phyloP scores from a whole-genome alignment of 2,888 invertebrate species.

The Epinotia brunnichana region DNA sequence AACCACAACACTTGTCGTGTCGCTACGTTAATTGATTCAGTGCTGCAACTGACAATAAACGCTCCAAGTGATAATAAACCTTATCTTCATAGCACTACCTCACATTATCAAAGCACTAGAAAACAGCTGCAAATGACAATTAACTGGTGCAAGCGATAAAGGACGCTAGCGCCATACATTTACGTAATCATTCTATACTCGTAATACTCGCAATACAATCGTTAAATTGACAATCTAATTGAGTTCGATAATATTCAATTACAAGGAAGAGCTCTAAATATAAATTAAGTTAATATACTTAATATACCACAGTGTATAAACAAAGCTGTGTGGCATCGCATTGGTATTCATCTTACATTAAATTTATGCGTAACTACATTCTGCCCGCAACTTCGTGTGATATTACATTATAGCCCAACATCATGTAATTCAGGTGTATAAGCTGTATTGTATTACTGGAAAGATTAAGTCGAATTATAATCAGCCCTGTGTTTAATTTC shows the following conservation, averaged over 20 bases:
- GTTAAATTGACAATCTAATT: conserved; percentile 23
- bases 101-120: neutral
- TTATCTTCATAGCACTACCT: neutral
- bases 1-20: conserved; percentile 18
- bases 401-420: neutral
- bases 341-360: conserved; percentile 7
- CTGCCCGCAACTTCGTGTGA: neutral
- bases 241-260: conserved; percentile 22
- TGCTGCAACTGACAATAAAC: conserved; percentile 31
- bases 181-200: neutral
- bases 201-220: neutral
- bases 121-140: neutral
- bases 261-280: conserved; percentile 14
- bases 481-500: neutral
- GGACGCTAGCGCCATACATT: neutral
- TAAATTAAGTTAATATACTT: conserved; percentile 18
- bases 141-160: conserved; percentile 8
- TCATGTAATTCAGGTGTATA: neutral
- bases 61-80: conserved; percentile 9
- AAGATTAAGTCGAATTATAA: neutral
- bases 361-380: neutral
- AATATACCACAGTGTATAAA: conserved; percentile 1
- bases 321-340: neutral
- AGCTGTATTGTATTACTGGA: neutral
- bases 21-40: conserved; percentile 26